Conservation (phyloP, 2,888 invertebrate species). For the Caradrina clavipalpis region DNA sequence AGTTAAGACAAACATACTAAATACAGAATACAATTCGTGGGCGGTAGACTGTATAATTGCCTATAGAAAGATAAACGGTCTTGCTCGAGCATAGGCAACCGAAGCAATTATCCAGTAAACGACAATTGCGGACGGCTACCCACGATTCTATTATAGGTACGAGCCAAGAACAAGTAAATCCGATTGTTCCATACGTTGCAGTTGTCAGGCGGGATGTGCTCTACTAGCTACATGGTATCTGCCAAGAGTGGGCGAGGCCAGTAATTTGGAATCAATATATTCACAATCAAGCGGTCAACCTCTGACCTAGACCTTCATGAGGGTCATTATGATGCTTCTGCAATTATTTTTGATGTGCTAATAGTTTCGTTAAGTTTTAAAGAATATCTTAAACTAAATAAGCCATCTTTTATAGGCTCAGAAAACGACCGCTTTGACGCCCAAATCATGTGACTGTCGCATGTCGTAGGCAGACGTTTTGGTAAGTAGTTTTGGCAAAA, state of each 20-base stretch:
- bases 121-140: conserved; percentile 70
- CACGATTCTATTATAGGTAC: conserved; percentile 67
- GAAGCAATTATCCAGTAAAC: conserved; percentile 74
- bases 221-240: conserved; percentile 64
- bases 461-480: conserved; percentile 71
- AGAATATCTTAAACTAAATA: conserved; percentile 30
- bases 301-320: conserved; percentile 23
- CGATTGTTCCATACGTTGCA: conserved; percentile 64
- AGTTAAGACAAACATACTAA: conserved; percentile 41
- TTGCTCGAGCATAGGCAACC: conserved; percentile 59
- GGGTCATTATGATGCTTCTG: background rate
- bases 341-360: background rate
- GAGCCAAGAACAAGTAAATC: conserved; percentile 60
- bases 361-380: conserved; percentile 28
- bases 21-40: conserved; percentile 63
- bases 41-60: conserved; percentile 74
- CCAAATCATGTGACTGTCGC: conserved; percentile 69
- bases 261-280: conserved; percentile 55
- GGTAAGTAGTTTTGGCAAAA: conserved; percentile 66
- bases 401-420: conserved; percentile 43
- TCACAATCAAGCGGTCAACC: conserved; percentile 40
- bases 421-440: conserved; percentile 61
- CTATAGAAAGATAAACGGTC: conserved; percentile 65
- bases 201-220: conserved; percentile 68
- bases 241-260: conserved; percentile 66